Base-by-base conservation (phyloP, 1,140 invertebrate genomes). In the Neoseiulus cucumeris region DNA sequence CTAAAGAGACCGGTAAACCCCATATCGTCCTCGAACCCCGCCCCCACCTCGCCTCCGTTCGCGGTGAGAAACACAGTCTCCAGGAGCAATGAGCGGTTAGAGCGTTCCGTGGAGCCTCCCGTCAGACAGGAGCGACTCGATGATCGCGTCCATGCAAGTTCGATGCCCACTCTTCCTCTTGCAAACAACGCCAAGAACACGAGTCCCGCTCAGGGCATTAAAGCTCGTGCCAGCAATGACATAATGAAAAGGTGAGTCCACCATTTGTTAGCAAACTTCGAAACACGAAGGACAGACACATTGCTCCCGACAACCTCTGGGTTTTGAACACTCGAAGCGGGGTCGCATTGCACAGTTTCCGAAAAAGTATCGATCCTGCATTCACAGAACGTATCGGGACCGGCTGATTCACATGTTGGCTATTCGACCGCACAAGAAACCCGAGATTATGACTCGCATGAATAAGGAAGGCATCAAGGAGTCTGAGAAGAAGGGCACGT, bases 341-440 rank as follows among this genome's bases (percentile, higher is more conserved):
- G 65, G 65, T 55, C 66, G n/a, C n/a, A n/a, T n/a, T n/a, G n/a
- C n/a, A n/a, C n/a, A n/a, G 33, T 39, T 39, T 4, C 9, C 33
- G 33, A 39, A 6, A 9, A 39, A 39, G 4, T 4, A 39, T 39
- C 33, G 33, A 39, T 39, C 33, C 33, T 9, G 4, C 33, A 28
- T 65, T 55, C 42, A 65, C 66, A 65, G 42, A 55, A 64, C 68
- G 6, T 65, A 67, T 39, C 65, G 87, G 75, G 90, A 93, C 77
- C 82, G 90, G 73, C 82, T 95, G 70, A 90, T 94, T 74, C 91
- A 95, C 77, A 79, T 93, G 72, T 80, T 95, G 75, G 91, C 90
- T 70, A 76, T 94, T 72, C 85, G 87, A 78, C 85, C 89, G 51
- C 92, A 85, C 76, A 94, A 93, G 78, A 93, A 91, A 77, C 86